Percentiles rank a stretch among this genome's conserved stretches.
phyloP scores from a whole-genome alignment of 2,888 invertebrate genomes.

The Chromoteleia sp. region DNA sequence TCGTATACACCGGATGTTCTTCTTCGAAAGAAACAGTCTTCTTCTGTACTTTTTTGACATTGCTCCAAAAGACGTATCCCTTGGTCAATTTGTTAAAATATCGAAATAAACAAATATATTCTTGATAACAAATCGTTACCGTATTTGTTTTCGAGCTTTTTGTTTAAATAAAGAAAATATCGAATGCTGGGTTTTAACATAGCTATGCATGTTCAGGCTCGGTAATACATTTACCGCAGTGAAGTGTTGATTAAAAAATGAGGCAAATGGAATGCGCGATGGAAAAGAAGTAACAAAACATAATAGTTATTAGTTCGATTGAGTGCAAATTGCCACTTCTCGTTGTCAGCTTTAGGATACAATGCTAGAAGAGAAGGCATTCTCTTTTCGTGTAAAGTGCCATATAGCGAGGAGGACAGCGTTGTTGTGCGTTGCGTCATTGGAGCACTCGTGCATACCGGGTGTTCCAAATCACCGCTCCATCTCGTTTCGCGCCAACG shows the following conservation, averaged over 20 bases:
- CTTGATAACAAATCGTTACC: too few species aligned
- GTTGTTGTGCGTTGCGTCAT: slow-evolving; percentile 53
- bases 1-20: too few species aligned
- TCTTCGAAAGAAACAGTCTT: too few species aligned
- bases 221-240: too few species aligned
- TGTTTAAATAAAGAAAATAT: too few species aligned
- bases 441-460: slow-evolving; percentile 47
- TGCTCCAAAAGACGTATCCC: too few species aligned
- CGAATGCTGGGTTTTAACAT: too few species aligned
- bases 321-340: slow-evolving; percentile 33
- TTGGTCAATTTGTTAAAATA: too few species aligned
- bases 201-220: too few species aligned
- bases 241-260: slow-evolving; percentile 6
- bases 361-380: slow-evolving; percentile 53
- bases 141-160: too few species aligned
- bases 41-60: too few species aligned
- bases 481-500: slow-evolving; percentile 9
- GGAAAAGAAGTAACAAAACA: slow-evolving; percentile 23
- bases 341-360: slow-evolving; percentile 50
- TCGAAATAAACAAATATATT: too few species aligned
- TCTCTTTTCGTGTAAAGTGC: slow-evolving; percentile 56
- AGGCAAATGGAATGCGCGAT: slow-evolving; percentile 40
- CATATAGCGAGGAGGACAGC: slow-evolving; percentile 48
- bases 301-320: slow-evolving; percentile 32
- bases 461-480: slow-evolving; percentile 39